phyloP scores from a whole-genome alignment of 1,140 invertebrate species.

The Cyclargus thomasi region DNA sequence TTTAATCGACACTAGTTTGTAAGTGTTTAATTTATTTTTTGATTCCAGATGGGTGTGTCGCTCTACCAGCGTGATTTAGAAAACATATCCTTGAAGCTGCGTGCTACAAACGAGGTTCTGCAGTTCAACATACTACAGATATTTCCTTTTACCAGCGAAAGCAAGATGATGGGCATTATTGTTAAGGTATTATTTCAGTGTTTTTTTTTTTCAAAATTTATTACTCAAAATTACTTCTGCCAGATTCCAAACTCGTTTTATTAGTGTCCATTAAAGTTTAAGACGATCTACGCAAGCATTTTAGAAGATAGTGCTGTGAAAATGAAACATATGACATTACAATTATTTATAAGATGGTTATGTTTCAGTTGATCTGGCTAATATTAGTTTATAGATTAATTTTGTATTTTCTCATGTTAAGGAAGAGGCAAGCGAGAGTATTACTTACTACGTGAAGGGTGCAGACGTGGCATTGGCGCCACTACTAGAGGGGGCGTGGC shows the following conservation, averaged over 20 bases:
- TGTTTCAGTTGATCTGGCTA: no score
- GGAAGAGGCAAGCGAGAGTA: constrained; percentile 89
- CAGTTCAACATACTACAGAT: constrained; percentile 94
- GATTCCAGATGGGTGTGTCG: constrained; percentile 65
- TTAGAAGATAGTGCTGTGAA: no score
- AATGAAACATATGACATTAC: no score
- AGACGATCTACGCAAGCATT: no score
- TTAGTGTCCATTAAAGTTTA: no score
- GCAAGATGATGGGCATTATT: constrained; percentile 99
- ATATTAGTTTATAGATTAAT: no score
- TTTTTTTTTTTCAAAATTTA: no score
- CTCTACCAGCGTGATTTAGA: constrained; percentile 61
- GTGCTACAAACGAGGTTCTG: constrained; percentile 83
- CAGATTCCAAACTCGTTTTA: no score
- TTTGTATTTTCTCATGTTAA: constrained; percentile 37
- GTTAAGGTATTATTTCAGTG: constrained; percentile 82
- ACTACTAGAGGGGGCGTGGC: constrained; percentile 97
- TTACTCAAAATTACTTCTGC: no score
- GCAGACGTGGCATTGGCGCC: constrained; percentile 96
- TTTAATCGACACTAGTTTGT: no score
- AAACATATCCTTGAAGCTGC: constrained; percentile 78
- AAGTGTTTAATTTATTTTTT: constrained; percentile 13
- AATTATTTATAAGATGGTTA: no score
- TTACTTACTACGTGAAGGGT: constrained; percentile 97
- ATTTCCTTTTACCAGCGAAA: constrained; percentile 99